Conservation (phyloP, 1,140 invertebrate species). For the Drosophila obscura region DNA sequence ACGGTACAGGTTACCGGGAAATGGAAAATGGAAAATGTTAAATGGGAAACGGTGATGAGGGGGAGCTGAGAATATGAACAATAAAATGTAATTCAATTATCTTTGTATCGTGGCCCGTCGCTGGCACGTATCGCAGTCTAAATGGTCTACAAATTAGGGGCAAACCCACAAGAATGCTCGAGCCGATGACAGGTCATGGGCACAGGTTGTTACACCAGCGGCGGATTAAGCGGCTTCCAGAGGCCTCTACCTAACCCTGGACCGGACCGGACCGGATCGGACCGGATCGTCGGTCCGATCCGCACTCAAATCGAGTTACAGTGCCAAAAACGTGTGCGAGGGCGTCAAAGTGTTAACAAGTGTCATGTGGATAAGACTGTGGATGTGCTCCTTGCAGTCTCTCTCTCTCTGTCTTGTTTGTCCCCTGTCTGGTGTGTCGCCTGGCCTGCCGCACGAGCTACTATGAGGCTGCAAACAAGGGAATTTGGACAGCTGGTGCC, state of each 20-base stretch:
- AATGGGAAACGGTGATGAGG: neutral
- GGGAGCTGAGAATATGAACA: slow-evolving; percentile 45
- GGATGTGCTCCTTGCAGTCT: neutral
- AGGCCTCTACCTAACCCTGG: slow-evolving; percentile 31
- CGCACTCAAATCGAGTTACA: slow-evolving; percentile 72
- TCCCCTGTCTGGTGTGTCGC: neutral
- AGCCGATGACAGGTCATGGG: slow-evolving; percentile 62
- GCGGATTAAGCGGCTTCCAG: slow-evolving; percentile 57
- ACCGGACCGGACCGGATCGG: slow-evolving; percentile 18
- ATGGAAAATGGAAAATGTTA: slow-evolving; percentile 29
- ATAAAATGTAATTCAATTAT: slow-evolving; percentile 82
- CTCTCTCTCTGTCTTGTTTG: neutral
- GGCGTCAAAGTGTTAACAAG: slow-evolving; percentile 83
- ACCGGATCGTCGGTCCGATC: neutral
- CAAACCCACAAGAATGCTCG: slow-evolving; percentile 70
- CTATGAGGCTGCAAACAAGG: slow-evolving; percentile 26
- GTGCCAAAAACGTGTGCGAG: slow-evolving; percentile 66
- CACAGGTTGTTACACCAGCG: neutral
- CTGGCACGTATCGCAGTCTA: slow-evolving; percentile 43
- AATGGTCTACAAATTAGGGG: slow-evolving; percentile 74
- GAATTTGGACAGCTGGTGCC: slow-evolving; percentile 31
- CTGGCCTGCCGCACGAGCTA: slow-evolving; percentile 49
- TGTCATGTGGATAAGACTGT: slow-evolving; percentile 52
- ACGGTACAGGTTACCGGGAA: slow-evolving; percentile 43
- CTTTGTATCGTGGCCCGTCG: slow-evolving; percentile 8